Base-by-base conservation (phyloP, 2,888 invertebrate species). In the Nomada ruficornis region DNA sequence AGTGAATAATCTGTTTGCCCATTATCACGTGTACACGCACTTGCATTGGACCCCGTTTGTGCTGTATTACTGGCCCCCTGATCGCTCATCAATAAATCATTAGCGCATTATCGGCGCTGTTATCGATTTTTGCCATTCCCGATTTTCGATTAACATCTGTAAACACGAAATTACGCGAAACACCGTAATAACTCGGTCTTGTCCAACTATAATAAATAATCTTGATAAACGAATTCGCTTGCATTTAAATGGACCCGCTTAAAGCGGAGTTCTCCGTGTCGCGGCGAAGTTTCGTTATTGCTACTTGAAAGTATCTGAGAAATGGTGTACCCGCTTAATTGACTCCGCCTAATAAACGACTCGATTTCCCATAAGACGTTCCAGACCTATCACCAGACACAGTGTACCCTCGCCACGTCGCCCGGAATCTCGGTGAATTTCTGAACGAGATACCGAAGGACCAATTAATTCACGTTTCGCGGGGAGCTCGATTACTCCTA, bases 1-100 rank as follows among this genome's bases (percentile, higher is more conserved):
- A 92, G 87, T 82, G 88, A 89, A 87, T 91, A 91, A 91, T 92
- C 88, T 88, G 83, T 85, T 91, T 90, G 88, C 86, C 89, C 86
- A 88, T 75, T 77, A 78, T 70, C 60, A 68, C 20, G 59, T 57
- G 55, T 52, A 55, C 15, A 64, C 57, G 63, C 60, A 52, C 71
- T 74, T 18, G 71, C 67, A 54, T 47, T 50, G 55, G 55, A 42
- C 36, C 26, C 26, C 26, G 44, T 54, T 64, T 64, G 54, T 29
- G 67, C 13, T 36, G 23, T 52, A 71, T 71, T 71, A 71, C 60
- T 52, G 18, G 7, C 55, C 73, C 26, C 47, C 18, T 26, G 59
- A 72, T 86, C 82, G 84, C 81, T 86, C 87, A 86, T 89, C 90
- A 87, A 89, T 89, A 88, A 88, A 89, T 90, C 88, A 86, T 91